Base-by-base conservation (phyloP, 1,140 invertebrate genomes). In the Brachionus asplanchnoidis region DNA sequence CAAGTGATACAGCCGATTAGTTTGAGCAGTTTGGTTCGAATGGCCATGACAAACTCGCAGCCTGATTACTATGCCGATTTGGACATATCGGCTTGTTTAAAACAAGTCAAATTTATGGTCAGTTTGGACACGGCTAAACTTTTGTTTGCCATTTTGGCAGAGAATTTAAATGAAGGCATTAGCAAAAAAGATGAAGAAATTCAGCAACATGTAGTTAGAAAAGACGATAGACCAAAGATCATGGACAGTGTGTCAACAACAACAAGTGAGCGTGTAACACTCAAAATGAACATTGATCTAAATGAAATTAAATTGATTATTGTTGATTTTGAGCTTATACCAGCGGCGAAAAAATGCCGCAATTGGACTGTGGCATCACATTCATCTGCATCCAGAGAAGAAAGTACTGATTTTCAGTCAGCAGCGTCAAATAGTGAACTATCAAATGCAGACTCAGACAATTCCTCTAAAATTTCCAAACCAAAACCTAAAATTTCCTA, bases 361-460 rank as follows among this genome's bases (percentile, higher is more conserved):
- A 50, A 77, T 12, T 12, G 44, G 23, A 14, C 20, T 28, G 14
- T 50, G 23, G 11, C 3, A 11, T 46, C 42, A 14, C 11, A 26
- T 11, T 26, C 44, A 12, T 26, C 40, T 17, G 28, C 6, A 17
- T 77, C 73, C 11, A 77, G 46, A 26, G 73, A 77, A 5, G 73
- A 77, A 6, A 50, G 17, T 2, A 42, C 68, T 46, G 36, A 40
- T 40, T 88, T 60, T 50, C 87, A 8, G 70, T 88, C 68, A 87
- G 86, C 12, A 85, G 88, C 8, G 50, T 87, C n/a, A 85, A 85
- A 23, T 85, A 87, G 66, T 88, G 88, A 87, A 88, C 94, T 3
- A n/a, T 73, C 68, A 7, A 40, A 73, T 46, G 68, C 12, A 14
- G 68, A 94, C 93, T 87, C 93, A 92, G 46, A 93, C 94, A 86